Percentiles rank a stretch among this genome's conserved stretches.
Conservation (phyloP, 2,797 vertebrate genomes). For the Phrynocephalus vlangalii region DNA sequence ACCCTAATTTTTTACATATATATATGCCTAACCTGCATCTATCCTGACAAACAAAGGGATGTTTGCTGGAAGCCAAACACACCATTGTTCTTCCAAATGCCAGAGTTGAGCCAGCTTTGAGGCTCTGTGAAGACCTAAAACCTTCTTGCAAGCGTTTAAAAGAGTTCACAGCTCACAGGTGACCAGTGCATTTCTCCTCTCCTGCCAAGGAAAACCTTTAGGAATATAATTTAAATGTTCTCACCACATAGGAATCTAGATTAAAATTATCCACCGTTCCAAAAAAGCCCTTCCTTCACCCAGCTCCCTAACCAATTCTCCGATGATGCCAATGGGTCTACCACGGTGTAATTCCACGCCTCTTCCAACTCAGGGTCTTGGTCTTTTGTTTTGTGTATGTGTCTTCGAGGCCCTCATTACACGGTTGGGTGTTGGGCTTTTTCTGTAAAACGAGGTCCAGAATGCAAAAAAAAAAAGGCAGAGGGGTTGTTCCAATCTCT, state of each 20-base stretch:
- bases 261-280: conserved; percentile 45
- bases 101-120: too few species aligned
- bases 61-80: conserved; percentile 42
- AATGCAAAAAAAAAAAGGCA: neutral
- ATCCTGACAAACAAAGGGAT: conserved; percentile 59
- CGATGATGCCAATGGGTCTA: neutral
- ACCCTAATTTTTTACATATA: conserved; percentile 56
- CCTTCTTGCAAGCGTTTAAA: conserved; percentile 35
- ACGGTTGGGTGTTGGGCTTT: too few species aligned
- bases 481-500: neutral
- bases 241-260: conserved; percentile 48
- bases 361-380: neutral
- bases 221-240: conserved; percentile 51
- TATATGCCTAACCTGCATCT: conserved; percentile 36
- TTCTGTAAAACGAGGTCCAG: conserved; percentile 46
- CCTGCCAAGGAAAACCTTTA: conserved; percentile 44
- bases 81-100: conserved; percentile 13
- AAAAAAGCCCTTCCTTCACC: conserved; percentile 21
- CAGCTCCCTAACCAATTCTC: conserved; percentile 48
- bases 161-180: conserved; percentile 48
- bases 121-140: conserved; percentile 20
- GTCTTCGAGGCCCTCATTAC: too few species aligned
- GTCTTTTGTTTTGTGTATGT: neutral
- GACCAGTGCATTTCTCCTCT: conserved; percentile 43
- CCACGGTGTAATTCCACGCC: neutral